Conservation (phyloP, 2,888 invertebrate genomes). For the Muschampia plurimacula region DNA sequence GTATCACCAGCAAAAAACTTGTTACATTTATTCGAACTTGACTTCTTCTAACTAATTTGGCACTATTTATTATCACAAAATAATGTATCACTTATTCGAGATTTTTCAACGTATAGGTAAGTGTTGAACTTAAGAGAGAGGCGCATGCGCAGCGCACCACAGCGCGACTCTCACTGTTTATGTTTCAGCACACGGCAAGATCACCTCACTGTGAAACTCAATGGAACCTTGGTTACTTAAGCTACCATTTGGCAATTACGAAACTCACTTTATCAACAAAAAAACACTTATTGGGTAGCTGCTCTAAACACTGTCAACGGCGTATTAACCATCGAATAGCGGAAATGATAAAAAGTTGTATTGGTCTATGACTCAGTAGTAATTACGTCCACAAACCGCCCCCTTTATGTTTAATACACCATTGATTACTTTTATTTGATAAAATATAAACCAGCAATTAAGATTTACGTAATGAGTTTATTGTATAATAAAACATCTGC, state of each 20-base stretch:
- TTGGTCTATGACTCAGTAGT: constrained; percentile 1
- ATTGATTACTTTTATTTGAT: neutral
- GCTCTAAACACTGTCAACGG: neutral
- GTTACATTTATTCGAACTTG: neutral
- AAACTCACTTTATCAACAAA: neutral
- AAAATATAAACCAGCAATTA: neutral
- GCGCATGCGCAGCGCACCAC: constrained; percentile 77
- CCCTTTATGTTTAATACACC: neutral
- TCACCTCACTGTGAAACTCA: constrained; percentile 41
- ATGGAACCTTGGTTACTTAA: constrained; percentile 29
- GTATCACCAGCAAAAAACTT: constrained; percentile 52
- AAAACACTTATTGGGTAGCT: constrained; percentile 20
- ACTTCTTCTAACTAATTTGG: constrained; percentile 54
- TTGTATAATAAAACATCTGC: neutral
- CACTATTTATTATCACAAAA: constrained; percentile 57
- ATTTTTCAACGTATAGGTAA: constrained; percentile 47
- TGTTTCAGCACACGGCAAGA: constrained; percentile 41
- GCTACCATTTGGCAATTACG: constrained; percentile 21
- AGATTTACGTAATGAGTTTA: neutral
- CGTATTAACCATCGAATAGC: neutral
- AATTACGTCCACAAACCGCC: constrained; percentile 11
- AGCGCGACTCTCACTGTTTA: constrained; percentile 72
- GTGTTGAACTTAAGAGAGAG: constrained; percentile 45
- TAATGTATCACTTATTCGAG: neutral
- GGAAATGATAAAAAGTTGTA: constrained; percentile 3